Conservation (phyloP, 1,140 invertebrate species). For the Phymorhynchus buccinoides region DNA sequence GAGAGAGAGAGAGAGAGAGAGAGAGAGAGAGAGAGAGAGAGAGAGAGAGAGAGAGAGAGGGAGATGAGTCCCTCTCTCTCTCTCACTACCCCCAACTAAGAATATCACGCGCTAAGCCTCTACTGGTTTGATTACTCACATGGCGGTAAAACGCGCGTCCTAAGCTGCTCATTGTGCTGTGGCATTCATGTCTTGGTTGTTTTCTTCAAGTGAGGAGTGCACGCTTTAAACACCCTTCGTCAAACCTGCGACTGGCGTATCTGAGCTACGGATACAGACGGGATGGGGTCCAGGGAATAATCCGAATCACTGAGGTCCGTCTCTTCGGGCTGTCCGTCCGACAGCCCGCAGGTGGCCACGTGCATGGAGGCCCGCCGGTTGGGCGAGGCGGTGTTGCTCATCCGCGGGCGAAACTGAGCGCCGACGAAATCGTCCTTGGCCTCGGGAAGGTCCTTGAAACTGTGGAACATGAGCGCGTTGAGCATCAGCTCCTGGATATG, state of each 20-base stretch:
- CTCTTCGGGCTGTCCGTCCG: neutral
- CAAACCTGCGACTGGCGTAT: constrained; percentile 17
- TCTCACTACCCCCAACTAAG: too few relatives aligned
- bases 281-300: neutral
- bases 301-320: neutral
- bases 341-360: neutral
- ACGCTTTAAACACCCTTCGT: too few relatives aligned
- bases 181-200: too few relatives aligned
- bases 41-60: too few relatives aligned
- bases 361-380: constrained; percentile 34
- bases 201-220: too few relatives aligned
- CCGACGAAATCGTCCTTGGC: constrained; percentile 65
- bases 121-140: too few relatives aligned
- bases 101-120: too few relatives aligned
- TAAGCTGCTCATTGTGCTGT: too few relatives aligned
- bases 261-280: neutral
- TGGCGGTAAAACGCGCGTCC: too few relatives aligned
- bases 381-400: constrained; percentile 23
- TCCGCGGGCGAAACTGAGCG: constrained; percentile 55
- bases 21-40: too few relatives aligned
- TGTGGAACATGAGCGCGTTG: constrained; percentile 65
- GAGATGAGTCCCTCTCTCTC: too few relatives aligned
- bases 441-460: constrained; percentile 68
- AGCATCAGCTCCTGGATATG: constrained; percentile 64
- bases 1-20: too few relatives aligned